Base-by-base conservation (phyloP, 2,888 invertebrate species). In the Trypoxylon attenuatum region DNA sequence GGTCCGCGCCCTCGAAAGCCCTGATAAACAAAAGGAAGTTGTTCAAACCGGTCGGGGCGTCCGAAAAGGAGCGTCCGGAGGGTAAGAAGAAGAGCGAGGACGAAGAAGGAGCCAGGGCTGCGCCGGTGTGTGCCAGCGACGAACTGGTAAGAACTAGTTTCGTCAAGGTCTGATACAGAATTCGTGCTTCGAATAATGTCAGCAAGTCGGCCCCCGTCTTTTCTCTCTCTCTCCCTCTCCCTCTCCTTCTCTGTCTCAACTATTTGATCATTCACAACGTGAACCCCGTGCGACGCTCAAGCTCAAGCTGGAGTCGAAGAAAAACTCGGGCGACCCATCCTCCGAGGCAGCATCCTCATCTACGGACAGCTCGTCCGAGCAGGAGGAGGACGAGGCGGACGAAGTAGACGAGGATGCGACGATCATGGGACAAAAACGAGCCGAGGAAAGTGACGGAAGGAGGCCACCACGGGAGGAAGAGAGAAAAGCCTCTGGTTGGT, bases 121-220 rank as follows among this genome's bases (percentile, higher is more conserved):
- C 47, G 58, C 41, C 54, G 62, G 58, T 61, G 54, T 62, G 71
- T 55, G 66, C 69, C 46, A 76, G 72, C 72, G 71, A 61, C 59
- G 69, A 78, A 63, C 70, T 76, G 80, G 81, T 81, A 79, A 78
- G 77, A 76, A 77, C 76, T 76, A 76, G 77, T 79, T 78, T 77
- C 67, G 76, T 80, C 78, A 79, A 79, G 77, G 78, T 77, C 78
- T 77, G 77, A 63, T 80, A 77, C 79, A 80, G 73, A 80, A 78
- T 78, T 79, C 76, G 78, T 79, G 76, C 75, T 74, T 78, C 73
- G 78, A 76, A 79, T 78, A 70, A 71, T 71, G 65, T 71, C 71
- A 74, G 54, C 61, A 58, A 10, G 13, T 29, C 13, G 33, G 70
- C 73, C 74, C 72, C 68, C 10, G 61, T 57, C 58, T 67, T 57